Evolutionary conservation across 2,888 invertebrate genomes (phyloP).

Genomic region (Chrysolina oricalcia): DNA sequence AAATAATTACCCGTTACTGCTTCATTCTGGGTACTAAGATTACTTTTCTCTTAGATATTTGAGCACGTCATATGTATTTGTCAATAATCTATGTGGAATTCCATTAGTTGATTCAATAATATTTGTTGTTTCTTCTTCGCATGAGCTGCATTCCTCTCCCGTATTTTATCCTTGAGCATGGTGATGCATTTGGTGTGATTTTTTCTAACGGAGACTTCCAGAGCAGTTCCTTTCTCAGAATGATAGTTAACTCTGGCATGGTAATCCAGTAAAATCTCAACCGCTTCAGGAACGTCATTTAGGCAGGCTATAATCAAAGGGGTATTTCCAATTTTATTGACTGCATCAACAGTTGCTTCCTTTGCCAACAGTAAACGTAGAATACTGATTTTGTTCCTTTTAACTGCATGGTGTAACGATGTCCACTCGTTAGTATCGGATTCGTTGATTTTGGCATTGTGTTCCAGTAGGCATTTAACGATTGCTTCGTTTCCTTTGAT

Average conservation of each 20-base stretch:
- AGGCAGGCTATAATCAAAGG: slow-evolving; percentile 32
- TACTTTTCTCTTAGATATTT: no score
- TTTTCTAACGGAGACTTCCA: neutral
- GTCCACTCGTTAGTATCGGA: slow-evolving; percentile 3
- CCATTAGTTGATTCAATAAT: no score
- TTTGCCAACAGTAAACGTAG: slow-evolving; percentile 20
- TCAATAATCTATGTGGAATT: no score
- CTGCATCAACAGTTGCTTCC: slow-evolving; percentile 25
- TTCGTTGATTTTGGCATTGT: neutral
- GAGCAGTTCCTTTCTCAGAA: slow-evolving; percentile 4
- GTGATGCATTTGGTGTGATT: neutral
- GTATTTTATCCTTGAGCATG: slow-evolving; percentile 3
- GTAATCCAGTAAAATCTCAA: slow-evolving; percentile 26
- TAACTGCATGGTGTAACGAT: slow-evolving; percentile 32
- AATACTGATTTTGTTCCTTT: slow-evolving; percentile 23
- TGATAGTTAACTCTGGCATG: neutral
- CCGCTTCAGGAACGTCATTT: slow-evolving; percentile 23
- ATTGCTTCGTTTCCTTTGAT: slow-evolving; percentile 3
- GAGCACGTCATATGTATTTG: no score
- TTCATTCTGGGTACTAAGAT: no score
- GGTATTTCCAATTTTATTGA: slow-evolving; percentile 19
- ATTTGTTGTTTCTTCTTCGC: no score
- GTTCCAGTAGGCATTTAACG: neutral
- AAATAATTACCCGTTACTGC: no score
- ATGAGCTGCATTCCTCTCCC: neutral